A percentile compares a stretch with the other conserved stretches of the same genome.
Evolutionary conservation across 2,888 invertebrate species (phyloP).

Genomic region (Metellina segmentata): DNA sequence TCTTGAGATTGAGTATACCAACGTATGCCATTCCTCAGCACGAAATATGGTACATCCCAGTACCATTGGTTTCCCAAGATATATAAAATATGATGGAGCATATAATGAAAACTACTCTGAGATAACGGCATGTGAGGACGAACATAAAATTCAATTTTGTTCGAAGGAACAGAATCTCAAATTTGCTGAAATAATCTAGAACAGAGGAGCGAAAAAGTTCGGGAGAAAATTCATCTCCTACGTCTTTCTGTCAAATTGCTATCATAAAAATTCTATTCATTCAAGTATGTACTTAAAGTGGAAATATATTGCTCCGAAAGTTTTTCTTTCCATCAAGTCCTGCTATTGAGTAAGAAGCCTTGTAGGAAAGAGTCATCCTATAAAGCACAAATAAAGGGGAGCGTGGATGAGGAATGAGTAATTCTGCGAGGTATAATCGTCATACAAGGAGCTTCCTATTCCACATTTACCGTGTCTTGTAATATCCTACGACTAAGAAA

Average conservation of each 20-base stretch:
- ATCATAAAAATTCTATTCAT: conserved; percentile 30
- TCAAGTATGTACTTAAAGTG: conserved; percentile 43
- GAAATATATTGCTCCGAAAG: conserved; percentile 16
- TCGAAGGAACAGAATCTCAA: no score
- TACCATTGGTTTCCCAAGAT: no score
- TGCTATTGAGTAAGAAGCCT: not conserved
- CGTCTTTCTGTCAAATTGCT: conserved; percentile 20
- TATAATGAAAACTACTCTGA: no score
- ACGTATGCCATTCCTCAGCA: no score
- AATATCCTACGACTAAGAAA: not conserved
- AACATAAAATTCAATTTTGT: no score
- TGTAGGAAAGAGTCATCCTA: no score
- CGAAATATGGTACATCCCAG: no score
- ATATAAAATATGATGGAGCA: no score
- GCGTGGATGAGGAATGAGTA: conserved; percentile 3
- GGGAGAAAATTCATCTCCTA: not conserved
- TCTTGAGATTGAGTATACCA: no score
- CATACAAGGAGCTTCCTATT: conserved; percentile 19
- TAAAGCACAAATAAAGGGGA: no score
- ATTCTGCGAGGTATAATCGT: conserved; percentile 37
- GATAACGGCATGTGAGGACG: no score
- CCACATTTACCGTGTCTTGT: conserved; percentile 5
- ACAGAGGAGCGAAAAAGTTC: not conserved
- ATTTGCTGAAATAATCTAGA: no score
- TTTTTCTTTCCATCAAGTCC: conserved; percentile 2